These are phyloP conservation scores for Drosophila kurseongensis DNA, from an alignment of 1,140 invertebrate species.

Conservation along the genomic window DNA sequence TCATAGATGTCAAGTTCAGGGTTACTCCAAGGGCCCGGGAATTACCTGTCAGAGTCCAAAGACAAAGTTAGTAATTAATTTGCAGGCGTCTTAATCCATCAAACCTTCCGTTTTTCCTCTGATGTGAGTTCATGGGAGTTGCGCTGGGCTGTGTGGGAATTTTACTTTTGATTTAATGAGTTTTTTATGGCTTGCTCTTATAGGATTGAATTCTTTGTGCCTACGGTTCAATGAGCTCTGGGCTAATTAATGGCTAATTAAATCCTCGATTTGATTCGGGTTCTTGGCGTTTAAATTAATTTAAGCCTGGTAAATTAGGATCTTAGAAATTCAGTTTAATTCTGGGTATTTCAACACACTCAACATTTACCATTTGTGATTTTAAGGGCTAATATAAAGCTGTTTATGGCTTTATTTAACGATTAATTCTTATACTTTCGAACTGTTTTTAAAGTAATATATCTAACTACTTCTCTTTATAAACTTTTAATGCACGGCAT, in stretches of 20 bases:
- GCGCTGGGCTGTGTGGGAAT: constrained; percentile 39
- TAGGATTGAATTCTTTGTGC: constrained; percentile 66
- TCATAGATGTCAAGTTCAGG: constrained; percentile 80
- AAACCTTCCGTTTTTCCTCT: constrained; percentile 4
- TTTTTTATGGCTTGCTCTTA: constrained; percentile 34
- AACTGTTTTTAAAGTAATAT: background rate
- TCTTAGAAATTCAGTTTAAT: constrained; percentile 7
- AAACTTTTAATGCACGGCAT: background rate
- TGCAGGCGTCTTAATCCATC: constrained; percentile 62
- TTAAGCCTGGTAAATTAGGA: background rate
- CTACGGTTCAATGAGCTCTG: constrained; percentile 65
- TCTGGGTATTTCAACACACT: background rate
- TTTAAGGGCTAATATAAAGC: background rate
- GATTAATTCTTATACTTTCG: background rate
- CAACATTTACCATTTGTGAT: background rate
- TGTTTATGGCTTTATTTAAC: background rate
- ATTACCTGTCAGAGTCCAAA: constrained; percentile 33
- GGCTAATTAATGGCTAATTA: constrained; percentile 72
- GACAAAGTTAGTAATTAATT: constrained; percentile 70
- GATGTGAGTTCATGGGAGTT: constrained; percentile 49
- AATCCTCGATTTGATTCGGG: constrained; percentile 52
- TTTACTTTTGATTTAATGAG: constrained; percentile 68
- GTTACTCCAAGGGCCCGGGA: constrained; percentile 34
- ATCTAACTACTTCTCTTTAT: background rate
- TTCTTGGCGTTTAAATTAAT: constrained; percentile 3